Percentiles rank a stretch among this genome's conserved stretches.
Evolutionary conservation across 2,797 vertebrate species (phyloP).

Genomic region (Serranus cabrilla): DNA sequence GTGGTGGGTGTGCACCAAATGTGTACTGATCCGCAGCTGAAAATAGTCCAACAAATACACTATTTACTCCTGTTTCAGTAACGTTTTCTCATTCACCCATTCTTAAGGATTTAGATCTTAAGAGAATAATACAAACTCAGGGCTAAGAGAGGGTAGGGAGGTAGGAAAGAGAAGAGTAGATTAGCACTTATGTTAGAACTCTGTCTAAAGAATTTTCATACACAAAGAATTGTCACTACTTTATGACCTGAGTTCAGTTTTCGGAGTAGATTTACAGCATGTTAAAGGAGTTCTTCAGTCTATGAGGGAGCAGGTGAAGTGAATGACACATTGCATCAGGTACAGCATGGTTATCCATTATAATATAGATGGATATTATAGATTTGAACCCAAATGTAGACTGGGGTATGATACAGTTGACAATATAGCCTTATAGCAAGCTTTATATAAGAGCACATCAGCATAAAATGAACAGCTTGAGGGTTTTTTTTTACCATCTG

Average conservation of each 20-base stretch:
- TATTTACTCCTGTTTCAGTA: too few species aligned
- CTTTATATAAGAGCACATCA: slow-evolving; percentile 1
- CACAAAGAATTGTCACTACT: background rate
- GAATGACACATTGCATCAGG: background rate
- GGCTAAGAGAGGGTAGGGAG: background rate
- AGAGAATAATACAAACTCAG: background rate
- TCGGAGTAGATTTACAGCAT: background rate
- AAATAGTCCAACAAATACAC: background rate
- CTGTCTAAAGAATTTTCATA: background rate
- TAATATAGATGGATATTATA: background rate
- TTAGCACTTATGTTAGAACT: background rate
- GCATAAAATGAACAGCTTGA: background rate
- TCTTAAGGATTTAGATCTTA: background rate
- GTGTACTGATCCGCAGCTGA: background rate
- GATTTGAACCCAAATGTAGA: background rate
- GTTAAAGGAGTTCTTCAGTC: background rate
- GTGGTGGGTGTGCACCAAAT: background rate
- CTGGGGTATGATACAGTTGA: slow-evolving; percentile 2
- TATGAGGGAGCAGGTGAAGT: background rate
- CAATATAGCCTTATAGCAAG: background rate
- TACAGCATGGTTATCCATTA: background rate
- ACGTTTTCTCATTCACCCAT: too few species aligned
- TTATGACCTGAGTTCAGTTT: background rate
- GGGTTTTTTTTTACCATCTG: background rate
- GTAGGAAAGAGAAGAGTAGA: background rate